Conservation (phyloP, 2,113 vertebrate genomes). For the Lycaon pictus region DNA sequence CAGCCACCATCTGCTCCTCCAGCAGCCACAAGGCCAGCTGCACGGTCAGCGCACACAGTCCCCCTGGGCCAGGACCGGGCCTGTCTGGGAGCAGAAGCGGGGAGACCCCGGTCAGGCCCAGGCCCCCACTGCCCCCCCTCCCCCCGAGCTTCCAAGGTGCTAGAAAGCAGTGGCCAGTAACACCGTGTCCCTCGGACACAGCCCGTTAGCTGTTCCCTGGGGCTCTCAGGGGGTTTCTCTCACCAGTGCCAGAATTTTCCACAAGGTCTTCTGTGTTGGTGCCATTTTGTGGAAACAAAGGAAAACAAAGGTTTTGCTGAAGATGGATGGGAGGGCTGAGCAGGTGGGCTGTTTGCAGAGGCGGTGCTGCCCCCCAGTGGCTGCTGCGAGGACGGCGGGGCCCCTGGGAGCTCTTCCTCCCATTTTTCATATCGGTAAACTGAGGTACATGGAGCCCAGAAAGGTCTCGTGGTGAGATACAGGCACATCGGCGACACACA, state of each 20-base stretch:
- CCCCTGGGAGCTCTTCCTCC: background rate
- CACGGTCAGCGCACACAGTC: fast-evolving
- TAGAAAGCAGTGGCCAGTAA: background rate
- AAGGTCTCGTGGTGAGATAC: background rate
- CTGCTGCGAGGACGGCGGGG: background rate
- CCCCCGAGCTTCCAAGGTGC: background rate
- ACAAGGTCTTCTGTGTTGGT: background rate
- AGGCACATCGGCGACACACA: background rate
- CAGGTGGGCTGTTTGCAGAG: fast-evolving
- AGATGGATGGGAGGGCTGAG: fast-evolving
- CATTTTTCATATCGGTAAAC: background rate
- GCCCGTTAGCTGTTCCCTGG: background rate
- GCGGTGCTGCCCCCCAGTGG: constrained; percentile 66
- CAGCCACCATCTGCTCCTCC: background rate
- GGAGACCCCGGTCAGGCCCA: fast-evolving
- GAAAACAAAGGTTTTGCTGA: background rate
- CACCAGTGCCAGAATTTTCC: background rate
- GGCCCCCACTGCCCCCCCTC: background rate
- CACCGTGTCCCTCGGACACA: background rate
- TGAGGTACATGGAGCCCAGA: background rate
- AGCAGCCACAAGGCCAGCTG: background rate
- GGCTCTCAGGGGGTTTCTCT: background rate
- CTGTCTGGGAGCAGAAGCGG: background rate
- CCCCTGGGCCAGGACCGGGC: too few relatives aligned
- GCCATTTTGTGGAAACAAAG: background rate